Base-by-base conservation (phyloP, 2,888 invertebrate species). In the Drosophila conformis region DNA sequence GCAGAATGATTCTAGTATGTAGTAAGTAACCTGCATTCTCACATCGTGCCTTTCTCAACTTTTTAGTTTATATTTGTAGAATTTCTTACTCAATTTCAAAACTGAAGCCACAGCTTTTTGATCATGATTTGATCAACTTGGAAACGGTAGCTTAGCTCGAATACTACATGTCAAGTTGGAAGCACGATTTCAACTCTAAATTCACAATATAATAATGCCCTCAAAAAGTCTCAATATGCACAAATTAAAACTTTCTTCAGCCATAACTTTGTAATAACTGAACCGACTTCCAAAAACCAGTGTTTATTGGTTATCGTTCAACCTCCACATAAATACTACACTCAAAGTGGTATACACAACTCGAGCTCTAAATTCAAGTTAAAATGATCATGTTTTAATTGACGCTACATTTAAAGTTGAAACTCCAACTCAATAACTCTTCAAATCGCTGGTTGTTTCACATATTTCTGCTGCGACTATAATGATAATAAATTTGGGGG, bases 401-500 rank as follows among this genome's bases (percentile, higher is more conserved):
- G 18, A 13, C 4, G 46, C 25, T 25, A 46, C 4, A 46, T 46
- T 49, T 49, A 29, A 8, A 49, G 51, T 42, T 62, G 40, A 7
- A 65, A 11, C 25, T 15, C 6, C 2, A 66, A 31, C 25, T 40
- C 10, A 40, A 48, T 33, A 48, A 33, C 10, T 33, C 48, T 52
- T 46, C 10, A 21, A 40, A 27, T 49, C 29, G 10, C 21, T 29
- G 15, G 29, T 38, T 48, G 36, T 31, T 11, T 25, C 31, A 2
- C 48, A 64, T 59, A 38, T 38, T 64, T 64, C 58, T 38, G n/a
- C 25, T 49, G 38, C 21, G n/a, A n/a, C 49, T 29, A 51, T 56
- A 68, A 35, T 35, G 49, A 51, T 51, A 57, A 57, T 68, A 68
- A 68, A 68, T 68, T n/a, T 10, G 51, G 29, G n/a, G 11, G 40